phyloP scores from a whole-genome alignment of 2,888 invertebrate genomes.

The Alsophila aescularia region DNA sequence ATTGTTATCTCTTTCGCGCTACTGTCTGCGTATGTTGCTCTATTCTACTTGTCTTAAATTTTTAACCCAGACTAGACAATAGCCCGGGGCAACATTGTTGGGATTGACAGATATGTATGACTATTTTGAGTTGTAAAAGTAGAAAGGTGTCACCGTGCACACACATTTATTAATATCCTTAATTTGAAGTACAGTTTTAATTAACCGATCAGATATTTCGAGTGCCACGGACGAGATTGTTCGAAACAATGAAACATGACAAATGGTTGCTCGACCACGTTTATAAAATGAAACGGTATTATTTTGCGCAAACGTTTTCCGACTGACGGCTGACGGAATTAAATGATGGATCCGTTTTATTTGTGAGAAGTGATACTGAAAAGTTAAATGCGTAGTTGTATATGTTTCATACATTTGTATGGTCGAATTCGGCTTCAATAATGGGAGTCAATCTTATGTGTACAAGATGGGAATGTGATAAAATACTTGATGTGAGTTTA shows the following conservation, averaged over 20 bases:
- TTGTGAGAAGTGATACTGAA: not conserved
- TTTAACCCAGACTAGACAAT: too few species aligned
- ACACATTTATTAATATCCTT: not conserved
- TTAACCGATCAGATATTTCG: constrained; percentile 3
- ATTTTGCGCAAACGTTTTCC: constrained; percentile 7
- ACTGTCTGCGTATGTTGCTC: too few species aligned
- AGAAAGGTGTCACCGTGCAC: not conserved
- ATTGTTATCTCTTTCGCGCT: too few species aligned
- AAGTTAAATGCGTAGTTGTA: not conserved
- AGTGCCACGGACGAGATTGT: constrained; percentile 6
- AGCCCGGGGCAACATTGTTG: too few species aligned
- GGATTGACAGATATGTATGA: too few species aligned
- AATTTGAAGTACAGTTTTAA: not conserved
- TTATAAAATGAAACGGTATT: constrained; percentile 11
- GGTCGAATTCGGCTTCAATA: too few species aligned
- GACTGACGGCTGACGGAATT: constrained; percentile 5
- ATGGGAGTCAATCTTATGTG: too few species aligned
- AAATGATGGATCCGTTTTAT: constrained; percentile 9
- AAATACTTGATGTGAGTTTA: too few species aligned
- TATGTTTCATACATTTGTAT: not conserved
- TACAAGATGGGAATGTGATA: too few species aligned
- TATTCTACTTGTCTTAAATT: too few species aligned
- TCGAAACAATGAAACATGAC: constrained; percentile 19
- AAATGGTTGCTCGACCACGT: constrained; percentile 2
- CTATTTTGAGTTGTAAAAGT: not conserved